Evolutionary conservation across 2,888 invertebrate species (phyloP), one percentile per base, ranked within the genome.

Genomic region (Papilio elwesi): DNA sequence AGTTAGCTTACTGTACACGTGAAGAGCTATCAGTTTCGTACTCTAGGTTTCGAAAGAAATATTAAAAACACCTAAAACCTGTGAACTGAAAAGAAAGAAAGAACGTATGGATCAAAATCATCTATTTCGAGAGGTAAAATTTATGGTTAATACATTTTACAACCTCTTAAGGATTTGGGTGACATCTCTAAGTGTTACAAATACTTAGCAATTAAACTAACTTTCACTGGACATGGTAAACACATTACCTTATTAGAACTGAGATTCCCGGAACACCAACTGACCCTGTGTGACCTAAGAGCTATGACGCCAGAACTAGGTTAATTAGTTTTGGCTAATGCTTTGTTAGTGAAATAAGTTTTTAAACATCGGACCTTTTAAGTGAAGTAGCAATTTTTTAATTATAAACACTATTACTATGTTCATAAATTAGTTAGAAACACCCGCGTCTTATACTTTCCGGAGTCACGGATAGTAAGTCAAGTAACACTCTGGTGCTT

Each of bases 241-340:
- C 64, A 72, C 68, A 72, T 72, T 68, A 68, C 57, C 16, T 63
- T 63, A 72, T 72, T 72, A 68, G 68, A 38, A 55, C 63, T 48
- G 53, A 51, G 51, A 66, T 57, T 64, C 68, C 72, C 72, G 55
- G 68, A 64, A 63, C 64, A 68, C 36, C 38, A 68, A 64, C 63
- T 73, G 68, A 68, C 72, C 72, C 68, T 73, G 49, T 68, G 63
- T 66, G 62, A 57, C 53, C 49, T 68, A 62, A 67, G 62, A 52
- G 62, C n/a, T 57, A 57, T 71, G 70, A 71, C 65, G 57, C 65
- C 26, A 53, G 26, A 64, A 55, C 36, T 70, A 63, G 69, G 69
- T 70, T 64, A 70, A 53, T 70, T 70, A 55, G 49, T 16, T 55
- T 55, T 47, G 26, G 47, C 36, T 64, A 47, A 63, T 64, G n/a